These are phyloP conservation scores for Ceratina calcarata DNA, from an alignment of 1,140 invertebrate species.

Conservation along the genomic window DNA sequence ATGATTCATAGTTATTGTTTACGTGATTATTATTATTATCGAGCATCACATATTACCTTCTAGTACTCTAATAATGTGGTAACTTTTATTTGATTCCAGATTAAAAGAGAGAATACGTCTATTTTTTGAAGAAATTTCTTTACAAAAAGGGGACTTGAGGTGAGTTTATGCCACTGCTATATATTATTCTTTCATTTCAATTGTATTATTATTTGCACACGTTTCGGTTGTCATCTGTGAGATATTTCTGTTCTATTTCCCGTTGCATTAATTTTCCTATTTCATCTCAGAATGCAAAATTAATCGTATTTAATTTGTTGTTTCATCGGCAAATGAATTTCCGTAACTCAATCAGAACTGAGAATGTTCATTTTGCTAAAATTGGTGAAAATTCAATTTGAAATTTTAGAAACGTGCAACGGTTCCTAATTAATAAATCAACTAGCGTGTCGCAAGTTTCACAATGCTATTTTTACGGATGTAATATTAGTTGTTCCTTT, in stretches of 20 bases:
- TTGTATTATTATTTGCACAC: neutral
- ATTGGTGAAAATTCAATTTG: constrained; percentile 8
- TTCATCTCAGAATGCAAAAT: neutral
- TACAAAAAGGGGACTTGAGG: constrained; percentile 86
- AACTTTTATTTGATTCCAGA: constrained; percentile 78
- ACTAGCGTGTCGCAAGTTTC: neutral
- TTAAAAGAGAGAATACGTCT: constrained; percentile 83
- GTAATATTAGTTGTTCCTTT: neutral
- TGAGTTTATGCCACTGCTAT: constrained; percentile 68
- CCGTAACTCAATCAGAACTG: constrained; percentile 1
- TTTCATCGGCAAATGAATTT: constrained; percentile 6
- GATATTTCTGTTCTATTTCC: neutral
- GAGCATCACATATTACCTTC: neutral
- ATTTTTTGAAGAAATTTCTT: constrained; percentile 84
- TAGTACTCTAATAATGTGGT: neutral
- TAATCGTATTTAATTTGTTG: neutral
- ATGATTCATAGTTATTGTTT: too few relatives aligned
- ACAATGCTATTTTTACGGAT: constrained; percentile 3
- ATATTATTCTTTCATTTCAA: neutral
- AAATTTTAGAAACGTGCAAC: constrained; percentile 17
- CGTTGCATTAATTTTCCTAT: neutral
- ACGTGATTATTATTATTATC: too few relatives aligned
- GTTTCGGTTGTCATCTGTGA: neutral
- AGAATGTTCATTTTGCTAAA: constrained; percentile 2
- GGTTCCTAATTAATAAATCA: neutral